Conservation (phyloP, 2,113 vertebrate species). For the Brachionichthys hirsutus region DNA sequence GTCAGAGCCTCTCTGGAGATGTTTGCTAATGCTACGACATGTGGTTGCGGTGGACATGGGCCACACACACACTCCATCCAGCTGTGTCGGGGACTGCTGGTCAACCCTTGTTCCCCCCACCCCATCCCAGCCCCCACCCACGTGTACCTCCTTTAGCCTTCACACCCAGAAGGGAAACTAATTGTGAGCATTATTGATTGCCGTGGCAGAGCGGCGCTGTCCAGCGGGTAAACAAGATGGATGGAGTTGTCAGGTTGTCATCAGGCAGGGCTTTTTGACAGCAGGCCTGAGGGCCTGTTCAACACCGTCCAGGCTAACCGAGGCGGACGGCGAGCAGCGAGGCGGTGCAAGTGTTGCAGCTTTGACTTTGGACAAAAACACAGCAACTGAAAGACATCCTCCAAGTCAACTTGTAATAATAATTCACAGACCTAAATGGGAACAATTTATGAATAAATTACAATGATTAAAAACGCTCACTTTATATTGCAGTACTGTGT, state of each 20-base stretch:
- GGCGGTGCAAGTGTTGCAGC: conserved; percentile 25
- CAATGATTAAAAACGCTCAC: neutral
- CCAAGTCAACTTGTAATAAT: conserved; percentile 1
- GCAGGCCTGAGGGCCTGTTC: conserved; percentile 59
- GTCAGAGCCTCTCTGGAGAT: conserved; percentile 60
- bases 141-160: conserved; percentile 35
- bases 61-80: conserved; percentile 59
- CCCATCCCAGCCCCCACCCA: conserved; percentile 3
- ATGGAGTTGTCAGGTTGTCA: conserved; percentile 78
- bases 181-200: conserved; percentile 81
- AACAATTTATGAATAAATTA: neutral
- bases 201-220: conserved; percentile 62
- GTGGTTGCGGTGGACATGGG: conserved; percentile 59
- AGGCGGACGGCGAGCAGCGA: conserved; percentile 34
- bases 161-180: conserved; percentile 68
- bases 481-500: neutral
- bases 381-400: conserved; percentile 26
- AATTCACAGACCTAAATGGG: neutral
- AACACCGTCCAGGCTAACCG: conserved; percentile 64
- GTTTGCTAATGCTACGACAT: conserved; percentile 70
- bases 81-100: conserved; percentile 57
- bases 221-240: conserved; percentile 77
- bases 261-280: conserved; percentile 71
- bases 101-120: conserved; percentile 7
- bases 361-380: conserved; percentile 62